Base-by-base conservation (phyloP, 2,888 invertebrate species). In the Leptopilina syphax region DNA sequence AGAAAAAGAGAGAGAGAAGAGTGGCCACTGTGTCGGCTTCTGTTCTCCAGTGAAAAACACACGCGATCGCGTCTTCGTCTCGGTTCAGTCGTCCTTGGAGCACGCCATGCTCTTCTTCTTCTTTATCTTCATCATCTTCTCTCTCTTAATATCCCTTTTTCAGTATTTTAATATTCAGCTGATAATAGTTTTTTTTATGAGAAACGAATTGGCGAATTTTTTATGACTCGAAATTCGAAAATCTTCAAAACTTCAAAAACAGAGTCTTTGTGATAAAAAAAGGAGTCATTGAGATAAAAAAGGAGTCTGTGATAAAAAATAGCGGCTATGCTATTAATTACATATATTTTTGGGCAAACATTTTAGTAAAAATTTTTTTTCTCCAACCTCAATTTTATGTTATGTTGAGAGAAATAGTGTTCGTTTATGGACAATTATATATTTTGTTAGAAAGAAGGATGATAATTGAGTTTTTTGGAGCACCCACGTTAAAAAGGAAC, bases 1-100 rank as follows among this genome's bases (percentile, higher is more conserved):
- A 34, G 34, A 34, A 34, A 34, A 34, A 34, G 4, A 34, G 34
- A 34, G 8, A 83, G 47, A 50, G 83, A 83, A 88, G 89, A 90
- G 90, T 73, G 57, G 88, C 89, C 89, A 88, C 88, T 84, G 88
- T 87, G 88, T 87, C 87, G 87, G 89, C 90, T 90, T 89, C 91
- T 86, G 89, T 89, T 90, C 86, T 83, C 83, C 81, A 81, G 78
- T 78, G 68, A 83, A 83, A 85, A 88, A 90, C 91, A 91, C 90
- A 91, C 90, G 91, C 91, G 91, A 91, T 91, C 89, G 77, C 65
- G 65, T 76, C 81, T 70, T 81, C 83, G 84, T 82, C 84, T 82
- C 83, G 77, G 54, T 73, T 83, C 65, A 73, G 79, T 79, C 85
- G 89, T 83, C 91, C 91, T 91, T 91, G 89, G 88, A 88, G 88